Evolutionary conservation across 2,888 invertebrate species (phyloP).

Genomic region (Drosophila eohydei): DNA sequence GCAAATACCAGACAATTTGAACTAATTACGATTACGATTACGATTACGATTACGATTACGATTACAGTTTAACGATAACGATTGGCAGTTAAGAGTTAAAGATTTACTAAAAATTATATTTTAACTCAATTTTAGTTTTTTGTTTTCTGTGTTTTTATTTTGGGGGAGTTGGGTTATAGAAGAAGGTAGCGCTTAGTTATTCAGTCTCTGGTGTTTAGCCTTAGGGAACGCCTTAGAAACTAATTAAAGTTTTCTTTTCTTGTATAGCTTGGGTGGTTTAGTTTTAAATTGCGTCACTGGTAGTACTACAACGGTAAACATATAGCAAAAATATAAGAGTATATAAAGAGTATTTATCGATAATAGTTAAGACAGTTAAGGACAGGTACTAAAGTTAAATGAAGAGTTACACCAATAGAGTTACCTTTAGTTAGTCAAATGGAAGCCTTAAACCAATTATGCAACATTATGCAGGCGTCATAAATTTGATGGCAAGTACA

Average conservation of each 20-base stretch:
- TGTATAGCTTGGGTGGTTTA: conserved; percentile 73
- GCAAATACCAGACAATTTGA: conserved; percentile 48
- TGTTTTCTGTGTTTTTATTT: conserved; percentile 20
- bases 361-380: neutral
- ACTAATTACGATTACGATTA: conserved; percentile 34
- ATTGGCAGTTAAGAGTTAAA: conserved; percentile 33
- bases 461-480: conserved; percentile 14
- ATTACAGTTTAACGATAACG: conserved; percentile 29
- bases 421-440: neutral
- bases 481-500: conserved; percentile 24
- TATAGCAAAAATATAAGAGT: conserved; percentile 55
- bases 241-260: conserved; percentile 70
- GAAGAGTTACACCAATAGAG: conserved; percentile 32
- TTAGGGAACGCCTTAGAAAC: conserved; percentile 67
- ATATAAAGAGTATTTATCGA: conserved; percentile 10
- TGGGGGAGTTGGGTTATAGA: conserved; percentile 1
- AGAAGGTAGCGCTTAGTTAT: conserved; percentile 59
- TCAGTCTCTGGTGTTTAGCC: conserved; percentile 77
- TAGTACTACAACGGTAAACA: conserved; percentile 78
- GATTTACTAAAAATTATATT: conserved; percentile 22
- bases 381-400: conserved; percentile 20
- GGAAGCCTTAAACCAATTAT: conserved; percentile 42
- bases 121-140: conserved; percentile 19
- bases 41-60: conserved; percentile 28
- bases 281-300: conserved; percentile 78